Evolutionary conservation across 2,888 invertebrate species (phyloP), one percentile per base, ranked within the genome.

Genomic region (Trypoxylon attenuatum): DNA sequence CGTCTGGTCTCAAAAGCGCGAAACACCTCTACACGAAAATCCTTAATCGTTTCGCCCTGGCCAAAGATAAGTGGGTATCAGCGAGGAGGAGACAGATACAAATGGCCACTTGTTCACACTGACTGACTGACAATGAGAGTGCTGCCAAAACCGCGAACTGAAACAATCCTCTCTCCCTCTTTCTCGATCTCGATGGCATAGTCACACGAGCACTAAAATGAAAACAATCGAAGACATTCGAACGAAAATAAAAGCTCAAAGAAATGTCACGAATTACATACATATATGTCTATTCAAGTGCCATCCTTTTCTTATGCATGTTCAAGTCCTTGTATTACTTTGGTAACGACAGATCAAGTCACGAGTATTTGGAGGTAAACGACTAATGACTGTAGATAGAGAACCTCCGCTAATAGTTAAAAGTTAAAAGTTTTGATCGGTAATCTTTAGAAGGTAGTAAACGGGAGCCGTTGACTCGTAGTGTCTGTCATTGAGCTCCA

Each of bases 261-360:
- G 22, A 60, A 74, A 74, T 63, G 55, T 71, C 67, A 58, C 67
- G 71, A 73, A 74, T 74, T 74, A 74, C n/a, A n/a, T n/a, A n/a
- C n/a, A n/a, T n/a, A n/a, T n/a, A n/a, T n/a, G n/a, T n/a, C n/a
- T 58, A 71, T 71, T 49, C 41, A 71, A 75, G 63, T 67, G 75
- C 67, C 75, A 61, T 64, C 55, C 52, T 71, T 71, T 75, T 67
- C 53, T 66, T 63, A 71, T 61, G 71, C 71, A 60, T 52, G 38
- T 74, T 71, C 47, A 13, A 61, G 60, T 73, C 75, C 57, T 74
- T 71, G 75, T 71, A 67, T 73, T 74, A 74, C 62, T 74, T 73
- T 56, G 66, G 52, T 65, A 59, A 65, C 52, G 16, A 45, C 10
- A 42, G 22, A 29, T 15, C 15, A 43, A 46, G 21, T 43, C 10